These are phyloP conservation scores for Cottoperca gobio DNA, from an alignment of 2,797 vertebrate genomes.

Conservation along the genomic window DNA sequence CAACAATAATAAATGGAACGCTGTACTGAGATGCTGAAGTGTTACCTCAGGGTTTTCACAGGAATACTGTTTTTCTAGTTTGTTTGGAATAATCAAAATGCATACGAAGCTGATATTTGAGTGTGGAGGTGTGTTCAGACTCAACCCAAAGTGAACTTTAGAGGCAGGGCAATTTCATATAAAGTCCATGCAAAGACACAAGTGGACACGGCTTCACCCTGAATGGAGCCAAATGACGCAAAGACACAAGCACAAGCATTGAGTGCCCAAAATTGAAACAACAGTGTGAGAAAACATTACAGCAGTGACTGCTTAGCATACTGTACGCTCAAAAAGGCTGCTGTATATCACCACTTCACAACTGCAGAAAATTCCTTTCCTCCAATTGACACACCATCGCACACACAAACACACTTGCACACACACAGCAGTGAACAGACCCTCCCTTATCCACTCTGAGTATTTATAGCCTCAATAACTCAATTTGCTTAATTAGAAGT, in stretches of 20 bases:
- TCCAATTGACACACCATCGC: too few relatives aligned
- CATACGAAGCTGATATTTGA: not conserved
- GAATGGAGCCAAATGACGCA: not conserved
- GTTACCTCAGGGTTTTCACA: conserved; percentile 29
- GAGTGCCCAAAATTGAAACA: not conserved
- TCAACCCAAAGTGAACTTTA: not conserved
- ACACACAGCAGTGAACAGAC: conserved; percentile 31
- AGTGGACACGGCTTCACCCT: not conserved
- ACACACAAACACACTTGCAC: conserved; percentile 18
- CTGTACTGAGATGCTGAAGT: conserved; percentile 6
- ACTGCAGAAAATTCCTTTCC: conserved; percentile 2
- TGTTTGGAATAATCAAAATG: not conserved
- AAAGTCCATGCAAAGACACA: not conserved
- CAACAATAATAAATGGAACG: conserved; percentile 42
- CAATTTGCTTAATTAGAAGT: conserved; percentile 60
- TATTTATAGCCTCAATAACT: conserved; percentile 64
- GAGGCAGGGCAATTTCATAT: not conserved
- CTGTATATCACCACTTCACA: not conserved
- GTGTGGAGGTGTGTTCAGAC: not conserved
- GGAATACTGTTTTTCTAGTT: not conserved
- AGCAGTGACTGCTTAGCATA: not conserved
- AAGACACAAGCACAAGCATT: not conserved
- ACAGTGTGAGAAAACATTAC: not conserved
- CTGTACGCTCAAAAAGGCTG: not conserved
- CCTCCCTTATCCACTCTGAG: conserved; percentile 23